phyloP scores from a whole-genome alignment of 1,140 invertebrate genomes.

The Penaeus chinensis region DNA sequence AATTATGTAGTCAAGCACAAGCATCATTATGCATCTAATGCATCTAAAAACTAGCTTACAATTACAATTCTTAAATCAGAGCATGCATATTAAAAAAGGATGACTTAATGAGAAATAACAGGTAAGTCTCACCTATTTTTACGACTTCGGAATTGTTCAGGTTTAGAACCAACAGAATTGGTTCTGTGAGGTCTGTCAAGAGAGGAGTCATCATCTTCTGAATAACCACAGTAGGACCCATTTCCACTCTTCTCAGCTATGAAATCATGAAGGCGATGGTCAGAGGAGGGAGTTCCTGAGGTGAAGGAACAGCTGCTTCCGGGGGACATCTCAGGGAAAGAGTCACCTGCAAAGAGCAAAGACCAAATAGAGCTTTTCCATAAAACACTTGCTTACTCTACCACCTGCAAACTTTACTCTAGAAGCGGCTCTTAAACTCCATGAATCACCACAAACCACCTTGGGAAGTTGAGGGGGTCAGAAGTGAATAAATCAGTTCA shows the following conservation, averaged over 20 bases:
- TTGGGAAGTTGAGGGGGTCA: neutral
- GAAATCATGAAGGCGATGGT: conserved; percentile 52
- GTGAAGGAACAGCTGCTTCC: conserved; percentile 55
- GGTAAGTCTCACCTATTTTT: conserved; percentile 43
- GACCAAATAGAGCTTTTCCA: neutral
- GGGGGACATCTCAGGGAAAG: conserved; percentile 55
- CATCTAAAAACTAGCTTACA: no score
- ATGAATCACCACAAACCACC: no score
- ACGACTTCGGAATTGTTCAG: conserved; percentile 52
- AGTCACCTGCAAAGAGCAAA: conserved; percentile 32
- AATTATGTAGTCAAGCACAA: no score
- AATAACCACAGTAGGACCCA: conserved; percentile 47
- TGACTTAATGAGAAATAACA: neutral
- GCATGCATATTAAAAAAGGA: neutral
- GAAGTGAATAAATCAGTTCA: neutral
- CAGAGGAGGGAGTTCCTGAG: conserved; percentile 53
- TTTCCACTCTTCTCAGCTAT: conserved; percentile 49
- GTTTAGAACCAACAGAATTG: conserved; percentile 54
- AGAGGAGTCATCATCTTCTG: conserved; percentile 53
- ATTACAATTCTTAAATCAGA: no score
- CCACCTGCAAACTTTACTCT: no score
- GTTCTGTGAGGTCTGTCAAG: conserved; percentile 50
- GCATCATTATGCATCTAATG: no score
- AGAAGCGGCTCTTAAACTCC: no score
- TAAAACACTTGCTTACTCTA: no score